phyloP scores from a whole-genome alignment of 2,888 invertebrate genomes.

The Eurytoma adleriae region DNA sequence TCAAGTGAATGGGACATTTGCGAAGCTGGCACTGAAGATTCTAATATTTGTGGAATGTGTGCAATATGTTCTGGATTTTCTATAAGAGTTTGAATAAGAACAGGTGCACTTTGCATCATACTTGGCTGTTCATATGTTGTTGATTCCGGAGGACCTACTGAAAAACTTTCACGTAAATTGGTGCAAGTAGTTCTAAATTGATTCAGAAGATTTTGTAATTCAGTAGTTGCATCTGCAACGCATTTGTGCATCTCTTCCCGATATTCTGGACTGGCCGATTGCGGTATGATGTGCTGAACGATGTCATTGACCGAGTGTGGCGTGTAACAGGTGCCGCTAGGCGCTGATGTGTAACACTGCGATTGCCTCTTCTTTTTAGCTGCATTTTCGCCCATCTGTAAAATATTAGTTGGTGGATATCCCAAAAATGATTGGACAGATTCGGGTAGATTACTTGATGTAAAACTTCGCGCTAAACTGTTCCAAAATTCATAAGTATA shows the following conservation, averaged over 20 bases:
- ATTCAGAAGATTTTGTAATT: constrained; percentile 40
- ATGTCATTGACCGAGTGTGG: constrained; percentile 17
- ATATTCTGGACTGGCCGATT: constrained; percentile 13
- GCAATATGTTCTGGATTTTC: constrained; percentile 45
- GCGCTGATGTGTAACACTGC: too few species aligned
- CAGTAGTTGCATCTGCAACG: constrained; percentile 27
- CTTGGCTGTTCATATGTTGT: background rate
- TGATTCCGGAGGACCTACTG: background rate
- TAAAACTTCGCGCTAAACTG: constrained; percentile 17
- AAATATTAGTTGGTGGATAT: constrained; percentile 42
- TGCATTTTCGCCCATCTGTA: constrained; percentile 43
- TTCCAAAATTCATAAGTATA: constrained; percentile 45
- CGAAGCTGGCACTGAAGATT: constrained; percentile 28
- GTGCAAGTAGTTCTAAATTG: constrained; percentile 31
- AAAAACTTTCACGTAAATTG: constrained; percentile 30
- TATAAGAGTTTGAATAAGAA: constrained; percentile 34
- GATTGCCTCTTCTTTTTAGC: constrained; percentile 16
- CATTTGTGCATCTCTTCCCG: constrained; percentile 35
- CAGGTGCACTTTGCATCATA: constrained; percentile 44
- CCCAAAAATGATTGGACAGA: constrained; percentile 36
- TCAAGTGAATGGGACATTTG: constrained; percentile 35
- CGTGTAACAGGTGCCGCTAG: background rate
- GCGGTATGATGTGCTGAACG: constrained; percentile 40
- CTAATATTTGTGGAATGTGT: constrained; percentile 32
- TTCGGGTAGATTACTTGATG: constrained; percentile 15